These are phyloP conservation scores for Melanotaenia maccullochi DNA, from an alignment of 2,797 vertebrate species.

Conservation along the genomic window DNA sequence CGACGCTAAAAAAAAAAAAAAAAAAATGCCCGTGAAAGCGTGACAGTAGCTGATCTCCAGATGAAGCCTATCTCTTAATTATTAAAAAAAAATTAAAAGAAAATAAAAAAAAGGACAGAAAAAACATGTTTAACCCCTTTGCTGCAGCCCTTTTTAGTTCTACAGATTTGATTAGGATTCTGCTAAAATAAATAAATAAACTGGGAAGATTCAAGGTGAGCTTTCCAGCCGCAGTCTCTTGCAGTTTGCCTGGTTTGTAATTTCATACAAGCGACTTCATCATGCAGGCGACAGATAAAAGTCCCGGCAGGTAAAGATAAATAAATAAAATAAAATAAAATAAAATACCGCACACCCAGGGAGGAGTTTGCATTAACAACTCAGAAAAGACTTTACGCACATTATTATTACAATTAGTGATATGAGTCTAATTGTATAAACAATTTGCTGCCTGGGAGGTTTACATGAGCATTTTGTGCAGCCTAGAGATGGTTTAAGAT, in stretches of 20 bases:
- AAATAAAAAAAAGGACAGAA: too few relatives aligned
- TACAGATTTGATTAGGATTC: neutral
- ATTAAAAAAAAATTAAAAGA: too few relatives aligned
- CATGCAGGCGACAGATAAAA: neutral
- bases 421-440: too few relatives aligned
- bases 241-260: neutral
- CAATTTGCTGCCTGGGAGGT: neutral
- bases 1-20: neutral
- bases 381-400: neutral
- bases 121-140: neutral
- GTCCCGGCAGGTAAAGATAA: neutral
- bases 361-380: neutral
- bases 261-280: neutral
- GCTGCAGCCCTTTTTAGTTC: too few relatives aligned
- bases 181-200: neutral
- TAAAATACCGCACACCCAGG: neutral
- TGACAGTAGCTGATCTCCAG: neutral
- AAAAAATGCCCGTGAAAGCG: slow-evolving; percentile 8
- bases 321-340: too few relatives aligned
- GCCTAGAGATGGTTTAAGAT: neutral
- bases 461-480: neutral
- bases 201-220: neutral
- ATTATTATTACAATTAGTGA: neutral
- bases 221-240: neutral
- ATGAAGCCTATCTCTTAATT: neutral